A percentile compares a stretch with the other conserved stretches of the same genome.
phyloP scores from a whole-genome alignment of 2,113 vertebrate genomes.

The Todiramphus chloris region DNA sequence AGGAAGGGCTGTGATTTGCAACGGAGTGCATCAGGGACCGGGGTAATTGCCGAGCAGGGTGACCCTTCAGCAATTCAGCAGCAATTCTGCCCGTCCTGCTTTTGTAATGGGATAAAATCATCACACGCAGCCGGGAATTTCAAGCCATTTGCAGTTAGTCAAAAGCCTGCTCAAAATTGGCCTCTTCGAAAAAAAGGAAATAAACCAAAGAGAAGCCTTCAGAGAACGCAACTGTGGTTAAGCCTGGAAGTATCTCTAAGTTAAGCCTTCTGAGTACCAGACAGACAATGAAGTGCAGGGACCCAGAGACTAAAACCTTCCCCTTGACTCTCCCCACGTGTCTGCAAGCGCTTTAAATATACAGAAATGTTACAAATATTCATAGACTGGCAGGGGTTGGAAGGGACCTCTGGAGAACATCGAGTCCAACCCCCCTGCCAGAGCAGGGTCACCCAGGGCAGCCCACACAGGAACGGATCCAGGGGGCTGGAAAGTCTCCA shows the following conservation, averaged over 20 bases:
- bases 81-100: background rate
- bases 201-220: background rate
- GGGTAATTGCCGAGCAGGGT: background rate
- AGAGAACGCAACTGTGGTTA: background rate
- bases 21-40: background rate
- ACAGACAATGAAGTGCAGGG: background rate
- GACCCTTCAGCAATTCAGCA: slow-evolving; percentile 1
- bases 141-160: background rate
- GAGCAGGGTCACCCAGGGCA: too few relatives aligned
- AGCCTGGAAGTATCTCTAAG: background rate
- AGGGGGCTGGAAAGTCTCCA: too few relatives aligned
- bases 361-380: background rate
- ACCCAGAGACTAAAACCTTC: background rate
- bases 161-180: background rate
- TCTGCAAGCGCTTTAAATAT: background rate
- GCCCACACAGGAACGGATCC: too few relatives aligned
- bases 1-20: slow-evolving; percentile 11
- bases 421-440: too few relatives aligned
- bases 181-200: background rate
- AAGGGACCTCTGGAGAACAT: too few relatives aligned
- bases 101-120: background rate
- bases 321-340: background rate
- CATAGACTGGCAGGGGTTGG: too few relatives aligned
- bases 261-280: background rate
- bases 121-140: background rate